Percentiles rank a stretch among this genome's conserved stretches.
phyloP scores from a whole-genome alignment of 1,140 invertebrate genomes.

The Elymnias hypermnestra region DNA sequence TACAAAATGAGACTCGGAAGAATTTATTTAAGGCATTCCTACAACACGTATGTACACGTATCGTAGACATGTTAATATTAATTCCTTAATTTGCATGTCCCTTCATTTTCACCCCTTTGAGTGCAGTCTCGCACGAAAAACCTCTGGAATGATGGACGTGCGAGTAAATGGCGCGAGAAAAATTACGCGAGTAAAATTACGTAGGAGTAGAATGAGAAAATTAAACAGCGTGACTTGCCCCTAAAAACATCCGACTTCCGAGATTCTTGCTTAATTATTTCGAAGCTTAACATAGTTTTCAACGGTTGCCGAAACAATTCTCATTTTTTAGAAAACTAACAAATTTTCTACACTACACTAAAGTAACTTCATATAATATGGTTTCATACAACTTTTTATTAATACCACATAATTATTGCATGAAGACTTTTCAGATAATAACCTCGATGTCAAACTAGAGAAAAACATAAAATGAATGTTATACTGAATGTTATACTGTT shows the following conservation, averaged over 20 bases:
- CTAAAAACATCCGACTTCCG: constrained; percentile 15
- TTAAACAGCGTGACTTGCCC: constrained; percentile 28
- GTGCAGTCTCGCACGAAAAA: constrained; percentile 42
- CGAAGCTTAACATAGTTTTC: constrained; percentile 7
- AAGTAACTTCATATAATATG: too few relatives aligned
- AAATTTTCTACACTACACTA: too few relatives aligned
- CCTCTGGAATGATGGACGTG: constrained; percentile 58
- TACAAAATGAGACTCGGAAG: too few relatives aligned
- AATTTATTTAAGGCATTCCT: too few relatives aligned
- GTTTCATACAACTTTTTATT: too few relatives aligned
- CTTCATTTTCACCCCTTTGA: constrained; percentile 41
- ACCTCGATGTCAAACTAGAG: too few relatives aligned
- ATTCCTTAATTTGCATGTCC: constrained; percentile 60
- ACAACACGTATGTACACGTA: too few relatives aligned
- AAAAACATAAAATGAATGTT: too few relatives aligned
- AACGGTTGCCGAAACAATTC: background rate
- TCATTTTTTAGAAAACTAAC: background rate
- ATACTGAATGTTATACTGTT: too few relatives aligned
- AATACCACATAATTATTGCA: too few relatives aligned
- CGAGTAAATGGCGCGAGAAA: constrained; percentile 65
- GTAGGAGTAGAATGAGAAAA: constrained; percentile 30
- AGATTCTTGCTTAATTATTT: constrained; percentile 26
- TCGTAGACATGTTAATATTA: constrained; percentile 52
- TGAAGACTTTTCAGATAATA: too few relatives aligned
- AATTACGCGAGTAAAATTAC: constrained; percentile 53